Conservation (phyloP, 92 coral and sea anemone genomes). For the Phenganax stokvisi region DNA sequence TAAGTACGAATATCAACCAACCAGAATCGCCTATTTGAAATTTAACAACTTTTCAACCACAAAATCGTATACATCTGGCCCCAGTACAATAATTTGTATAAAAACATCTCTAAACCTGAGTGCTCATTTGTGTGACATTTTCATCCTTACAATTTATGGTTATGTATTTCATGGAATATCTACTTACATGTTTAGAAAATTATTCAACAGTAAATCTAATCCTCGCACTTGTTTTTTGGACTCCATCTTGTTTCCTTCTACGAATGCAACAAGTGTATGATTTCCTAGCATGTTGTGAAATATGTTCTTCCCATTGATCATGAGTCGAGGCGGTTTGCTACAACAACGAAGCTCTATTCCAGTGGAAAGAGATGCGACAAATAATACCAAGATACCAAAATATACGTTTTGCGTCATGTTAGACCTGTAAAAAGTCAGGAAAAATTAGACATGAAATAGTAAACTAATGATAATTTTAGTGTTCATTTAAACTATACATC, state of each 20-base stretch:
- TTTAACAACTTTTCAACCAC: too few relatives aligned
- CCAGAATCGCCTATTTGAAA: too few relatives aligned
- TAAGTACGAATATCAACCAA: too few relatives aligned
- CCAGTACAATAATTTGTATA: too few relatives aligned
- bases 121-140: too few relatives aligned
- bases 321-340: constrained; percentile 8
- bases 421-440: neutral
- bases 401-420: neutral
- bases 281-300: constrained; percentile 19
- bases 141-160: neutral
- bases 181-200: constrained; percentile 32
- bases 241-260: constrained; percentile 26
- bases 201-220: constrained; percentile 30
- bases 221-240: constrained; percentile 35
- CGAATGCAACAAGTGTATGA: constrained; percentile 29
- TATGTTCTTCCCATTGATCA: constrained; percentile 27
- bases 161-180: neutral
- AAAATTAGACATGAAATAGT: neutral
- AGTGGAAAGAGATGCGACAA: neutral
- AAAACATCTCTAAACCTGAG: too few relatives aligned
- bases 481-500: too few relatives aligned
- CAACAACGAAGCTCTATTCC: constrained; percentile 20
- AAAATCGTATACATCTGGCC: too few relatives aligned
- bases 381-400: constrained; percentile 7
- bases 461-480: too few relatives aligned